Base-by-base conservation (phyloP, 2,797 vertebrate genomes). In the Bovichtus variegatus region DNA sequence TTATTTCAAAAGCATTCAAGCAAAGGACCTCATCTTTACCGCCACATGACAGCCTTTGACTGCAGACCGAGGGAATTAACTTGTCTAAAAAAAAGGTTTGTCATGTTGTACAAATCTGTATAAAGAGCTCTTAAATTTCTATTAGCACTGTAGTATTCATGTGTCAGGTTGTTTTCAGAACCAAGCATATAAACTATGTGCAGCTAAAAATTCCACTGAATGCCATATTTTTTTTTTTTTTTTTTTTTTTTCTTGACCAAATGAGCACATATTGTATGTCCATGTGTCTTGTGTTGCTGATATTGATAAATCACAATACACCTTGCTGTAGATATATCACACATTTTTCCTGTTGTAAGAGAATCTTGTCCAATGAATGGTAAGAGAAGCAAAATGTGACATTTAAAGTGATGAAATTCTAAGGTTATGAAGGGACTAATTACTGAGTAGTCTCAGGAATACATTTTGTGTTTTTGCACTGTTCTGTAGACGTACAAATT, bases 361-460 rank as follows among this genome's bases (percentile, higher is more conserved):
- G 54, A 82, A 83, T 75, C 75, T 73, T 89, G 89, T 92, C 79
- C 80, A 88, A 64, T 88, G 82, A 89, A 78, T 83, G 72, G 71
- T 54, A 74, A 78, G 82, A 74, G 62, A 81, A 23, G 67, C 59
- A 77, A 89, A 78, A 80, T 85, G 84, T 87, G 82, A 86, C 85
- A 78, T 76, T 92, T 80, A 46, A 79, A 76, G 67, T 81, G 67
- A 80, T 80, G 57, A 80, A 87, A 90, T 86, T 79, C 67, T 67
- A 78, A 81, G 86, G 85, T 90, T 91, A 90, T 90, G 91, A 95
- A 95, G 92, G 94, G 93, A 95, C 91, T 87, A 91, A 92, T 87
- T 85, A 83, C 89, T 87, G 84, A 84, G 75, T 94, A 91, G 93
- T 95, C 95, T 95, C 95, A 95, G 95, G 94, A 95, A 95, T 92